Percentiles rank a stretch among this genome's conserved stretches.
Evolutionary conservation across 1,140 invertebrate species (phyloP).

Genomic region (Zeugodacus cucurbitae): DNA sequence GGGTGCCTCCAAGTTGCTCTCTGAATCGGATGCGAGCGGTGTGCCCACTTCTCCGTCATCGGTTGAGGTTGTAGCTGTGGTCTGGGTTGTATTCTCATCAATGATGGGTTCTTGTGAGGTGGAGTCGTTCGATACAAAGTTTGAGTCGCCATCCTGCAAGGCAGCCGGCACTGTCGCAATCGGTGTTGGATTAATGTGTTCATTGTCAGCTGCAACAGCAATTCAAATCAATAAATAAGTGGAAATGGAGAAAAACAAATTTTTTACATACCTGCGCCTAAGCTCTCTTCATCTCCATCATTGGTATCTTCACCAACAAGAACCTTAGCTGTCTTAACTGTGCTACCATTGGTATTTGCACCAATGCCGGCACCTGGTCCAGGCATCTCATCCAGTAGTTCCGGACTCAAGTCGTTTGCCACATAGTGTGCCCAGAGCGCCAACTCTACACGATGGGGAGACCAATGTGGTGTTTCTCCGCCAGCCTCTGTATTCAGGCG

Average conservation of each 20-base stretch:
- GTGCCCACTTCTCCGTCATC: slow-evolving; percentile 53
- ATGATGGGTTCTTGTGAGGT: slow-evolving; percentile 63
- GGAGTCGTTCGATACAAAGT: slow-evolving; percentile 64
- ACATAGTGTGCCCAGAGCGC: slow-evolving; percentile 92
- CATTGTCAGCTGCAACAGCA: slow-evolving; percentile 52
- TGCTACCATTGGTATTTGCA: slow-evolving; percentile 47
- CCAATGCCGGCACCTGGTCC: slow-evolving; percentile 49
- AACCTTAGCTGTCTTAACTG: slow-evolving; percentile 51
- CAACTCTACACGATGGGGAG: slow-evolving; percentile 77
- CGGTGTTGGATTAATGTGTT: slow-evolving; percentile 64
- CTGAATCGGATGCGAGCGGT: slow-evolving; percentile 59
- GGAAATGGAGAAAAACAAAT: background rate
- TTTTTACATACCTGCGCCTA: slow-evolving; percentile 67
- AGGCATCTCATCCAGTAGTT: slow-evolving; percentile 83
- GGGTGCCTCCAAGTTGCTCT: slow-evolving; percentile 72
- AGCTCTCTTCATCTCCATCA: slow-evolving; percentile 63
- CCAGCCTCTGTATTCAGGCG: slow-evolving; percentile 83
- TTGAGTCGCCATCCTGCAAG: slow-evolving; percentile 60
- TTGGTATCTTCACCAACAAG: slow-evolving; percentile 53
- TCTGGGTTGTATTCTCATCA: slow-evolving; percentile 64
- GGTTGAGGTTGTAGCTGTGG: slow-evolving; percentile 62
- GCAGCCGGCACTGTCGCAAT: slow-evolving; percentile 45
- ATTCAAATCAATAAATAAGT: background rate
- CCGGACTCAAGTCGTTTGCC: slow-evolving; percentile 83
- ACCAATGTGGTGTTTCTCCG: slow-evolving; percentile 62